Base-by-base conservation (phyloP, 2,797 vertebrate genomes). In the Meda fulgida region DNA sequence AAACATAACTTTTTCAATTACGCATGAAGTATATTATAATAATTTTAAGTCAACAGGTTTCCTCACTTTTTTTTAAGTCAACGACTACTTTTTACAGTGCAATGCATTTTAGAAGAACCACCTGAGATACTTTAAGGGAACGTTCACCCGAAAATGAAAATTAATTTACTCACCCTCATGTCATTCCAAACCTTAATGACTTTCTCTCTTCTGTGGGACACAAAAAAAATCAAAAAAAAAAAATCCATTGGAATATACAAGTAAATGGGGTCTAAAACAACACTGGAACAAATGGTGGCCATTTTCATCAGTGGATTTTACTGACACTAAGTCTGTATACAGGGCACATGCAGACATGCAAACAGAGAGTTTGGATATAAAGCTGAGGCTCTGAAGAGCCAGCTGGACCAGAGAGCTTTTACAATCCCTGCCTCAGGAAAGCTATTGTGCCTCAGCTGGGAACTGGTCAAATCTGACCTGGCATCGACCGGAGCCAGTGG, bases 401-500 rank as follows among this genome's bases (percentile, higher is more conserved):
- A 88, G 81, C 72, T 83, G 78, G 78, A 66, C 60, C 18, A 16
- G 43, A 51, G 60, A 48, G 26, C 3, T 5, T 66, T 48, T 67
- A 10, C 60, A 66, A 78, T 65, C 60, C 36, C 40, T 66, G 60
- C 26, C 81, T 66, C 67, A 46, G 53, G 53, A 23, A 46, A 63
- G 80, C 58, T 53, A 26, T 79, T 21, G 16, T 19, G 75, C 53
- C 65, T 63, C 76, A 78, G 66, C 66, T 79, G 73, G 75, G 34
- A 84, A 26, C 76, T 72, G 66, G 65, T 79, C 76, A 71, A 46
- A 78, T 84, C 36, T 78, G 91, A 92, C 91, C 92, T 94, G 92
- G 92, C 93, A 93, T 87, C 89, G 90, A 93, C 92, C 91, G 90
- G 91, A 93, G 91, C 90, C 92, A 92, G 90, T 91, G 92, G 90